phyloP scores from a whole-genome alignment of 1,140 invertebrate genomes.

The Pygmarrhopalites habei region DNA sequence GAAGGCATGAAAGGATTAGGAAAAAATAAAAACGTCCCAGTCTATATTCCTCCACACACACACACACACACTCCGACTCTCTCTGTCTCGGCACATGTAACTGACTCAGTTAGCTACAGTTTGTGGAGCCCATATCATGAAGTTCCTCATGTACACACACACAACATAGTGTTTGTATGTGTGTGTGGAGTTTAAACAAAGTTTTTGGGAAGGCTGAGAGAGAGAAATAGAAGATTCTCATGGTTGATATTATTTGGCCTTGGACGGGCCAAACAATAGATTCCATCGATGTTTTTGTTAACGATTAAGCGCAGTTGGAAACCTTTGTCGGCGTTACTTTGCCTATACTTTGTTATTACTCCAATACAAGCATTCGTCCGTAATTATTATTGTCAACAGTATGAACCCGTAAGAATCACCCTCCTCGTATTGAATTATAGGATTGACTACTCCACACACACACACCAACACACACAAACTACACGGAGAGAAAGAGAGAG shows the following conservation, averaged over 20 bases:
- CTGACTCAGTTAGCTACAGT: too few species aligned
- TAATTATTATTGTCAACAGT: slow-evolving; percentile 38
- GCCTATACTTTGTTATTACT: slow-evolving; percentile 30
- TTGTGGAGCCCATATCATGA: not conserved
- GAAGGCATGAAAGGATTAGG: slow-evolving; percentile 3
- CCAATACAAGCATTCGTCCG: slow-evolving; percentile 26
- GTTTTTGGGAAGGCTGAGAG: not conserved
- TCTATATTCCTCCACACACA: too few species aligned
- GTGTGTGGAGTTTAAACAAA: not conserved
- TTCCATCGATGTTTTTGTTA: slow-evolving; percentile 38
- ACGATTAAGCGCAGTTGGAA: slow-evolving; percentile 37
- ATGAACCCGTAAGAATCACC: slow-evolving; percentile 22
- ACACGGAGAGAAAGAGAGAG: too few species aligned
- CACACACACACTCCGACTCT: too few species aligned
- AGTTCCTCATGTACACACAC: not conserved
- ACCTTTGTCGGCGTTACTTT: slow-evolving; percentile 33
- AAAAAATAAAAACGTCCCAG: slow-evolving; percentile 1
- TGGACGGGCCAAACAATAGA: slow-evolving; percentile 33
- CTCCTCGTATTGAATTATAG: slow-evolving; percentile 26
- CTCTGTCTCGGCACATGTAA: too few species aligned
- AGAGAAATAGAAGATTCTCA: slow-evolving; percentile 24
- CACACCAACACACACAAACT: too few species aligned
- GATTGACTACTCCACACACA: too few species aligned
- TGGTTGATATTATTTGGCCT: slow-evolving; percentile 31
- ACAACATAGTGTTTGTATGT: not conserved